Evolutionary conservation across 1,140 invertebrate genomes (phyloP).

Genomic region (Zaprionus gabonicus): DNA sequence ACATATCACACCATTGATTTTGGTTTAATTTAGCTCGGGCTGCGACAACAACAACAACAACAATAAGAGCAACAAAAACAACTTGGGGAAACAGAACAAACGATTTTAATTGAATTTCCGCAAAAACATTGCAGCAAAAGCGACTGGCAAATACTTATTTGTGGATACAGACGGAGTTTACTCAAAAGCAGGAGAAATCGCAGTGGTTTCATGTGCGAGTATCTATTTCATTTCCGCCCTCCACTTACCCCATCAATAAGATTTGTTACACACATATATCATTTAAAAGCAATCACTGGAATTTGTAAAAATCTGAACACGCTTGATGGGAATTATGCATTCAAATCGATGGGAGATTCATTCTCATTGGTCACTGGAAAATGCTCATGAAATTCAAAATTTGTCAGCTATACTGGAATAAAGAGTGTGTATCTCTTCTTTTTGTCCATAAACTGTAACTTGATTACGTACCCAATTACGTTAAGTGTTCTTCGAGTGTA

Average conservation of each 20-base stretch:
- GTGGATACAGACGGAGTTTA: conserved; percentile 8
- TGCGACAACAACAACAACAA: conserved; percentile 13
- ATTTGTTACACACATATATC: conserved; percentile 8
- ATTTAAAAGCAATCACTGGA: conserved; percentile 1
- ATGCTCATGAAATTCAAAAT: conserved; percentile 4
- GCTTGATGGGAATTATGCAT: neutral
- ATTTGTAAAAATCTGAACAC: neutral
- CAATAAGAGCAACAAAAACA: conserved; percentile 9
- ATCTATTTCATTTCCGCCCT: neutral
- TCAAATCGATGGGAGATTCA: neutral
- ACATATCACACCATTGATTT: conserved; percentile 44
- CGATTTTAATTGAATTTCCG: conserved; percentile 66
- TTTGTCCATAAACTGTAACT: neutral
- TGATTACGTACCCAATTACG: conserved; percentile 10
- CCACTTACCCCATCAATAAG: neutral
- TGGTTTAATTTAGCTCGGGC: conserved; percentile 22
- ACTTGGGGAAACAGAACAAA: conserved; percentile 19
- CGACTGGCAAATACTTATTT: conserved; percentile 35
- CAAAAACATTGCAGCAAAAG: conserved; percentile 34
- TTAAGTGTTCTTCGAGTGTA: conserved; percentile 14
- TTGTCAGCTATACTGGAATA: neutral
- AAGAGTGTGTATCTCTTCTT: neutral
- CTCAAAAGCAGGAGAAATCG: conserved; percentile 4
- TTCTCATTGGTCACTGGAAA: neutral
- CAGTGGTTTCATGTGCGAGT: conserved; percentile 9